Conservation (phyloP, 2,888 invertebrate species). For the Erebia palarica region DNA sequence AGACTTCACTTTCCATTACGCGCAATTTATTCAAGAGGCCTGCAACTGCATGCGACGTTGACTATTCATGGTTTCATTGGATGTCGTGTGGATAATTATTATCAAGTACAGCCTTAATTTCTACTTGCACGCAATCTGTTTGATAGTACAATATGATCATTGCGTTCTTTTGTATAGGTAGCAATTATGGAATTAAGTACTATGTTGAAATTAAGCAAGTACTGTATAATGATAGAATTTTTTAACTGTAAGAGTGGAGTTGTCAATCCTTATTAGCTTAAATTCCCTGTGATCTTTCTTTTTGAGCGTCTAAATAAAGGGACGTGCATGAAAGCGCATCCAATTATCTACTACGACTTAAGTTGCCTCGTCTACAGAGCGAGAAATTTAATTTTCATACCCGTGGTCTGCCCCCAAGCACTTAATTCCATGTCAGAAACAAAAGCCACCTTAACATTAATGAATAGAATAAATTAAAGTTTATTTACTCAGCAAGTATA, state of each 20-base stretch:
- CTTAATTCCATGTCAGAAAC: too few relatives aligned
- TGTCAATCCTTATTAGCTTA: neutral
- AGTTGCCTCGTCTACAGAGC: too few relatives aligned
- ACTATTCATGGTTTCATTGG: slow-evolving; percentile 34
- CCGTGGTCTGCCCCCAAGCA: too few relatives aligned
- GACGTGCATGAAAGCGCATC: neutral
- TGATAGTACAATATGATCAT: slow-evolving; percentile 13
- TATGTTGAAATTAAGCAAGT: slow-evolving; percentile 6
- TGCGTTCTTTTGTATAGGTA: slow-evolving; percentile 3
- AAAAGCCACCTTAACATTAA: too few relatives aligned
- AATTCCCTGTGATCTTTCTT: neutral
- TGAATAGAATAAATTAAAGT: too few relatives aligned
- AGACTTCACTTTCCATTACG: slow-evolving; percentile 40
- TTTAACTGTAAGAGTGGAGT: neutral
- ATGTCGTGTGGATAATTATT: slow-evolving; percentile 34
- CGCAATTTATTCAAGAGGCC: slow-evolving; percentile 37
- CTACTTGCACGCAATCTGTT: slow-evolving; percentile 32
- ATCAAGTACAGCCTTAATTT: slow-evolving; percentile 34
- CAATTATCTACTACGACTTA: neutral
- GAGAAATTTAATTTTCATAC: too few relatives aligned
- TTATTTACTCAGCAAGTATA: too few relatives aligned
- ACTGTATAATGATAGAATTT: neutral
- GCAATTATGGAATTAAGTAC: slow-evolving; percentile 13
- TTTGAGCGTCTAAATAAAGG: neutral
- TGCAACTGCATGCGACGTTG: slow-evolving; percentile 22